These are phyloP conservation scores for Cinclus cinclus DNA, from an alignment of 2,113 vertebrate species.

Conservation along the genomic window DNA sequence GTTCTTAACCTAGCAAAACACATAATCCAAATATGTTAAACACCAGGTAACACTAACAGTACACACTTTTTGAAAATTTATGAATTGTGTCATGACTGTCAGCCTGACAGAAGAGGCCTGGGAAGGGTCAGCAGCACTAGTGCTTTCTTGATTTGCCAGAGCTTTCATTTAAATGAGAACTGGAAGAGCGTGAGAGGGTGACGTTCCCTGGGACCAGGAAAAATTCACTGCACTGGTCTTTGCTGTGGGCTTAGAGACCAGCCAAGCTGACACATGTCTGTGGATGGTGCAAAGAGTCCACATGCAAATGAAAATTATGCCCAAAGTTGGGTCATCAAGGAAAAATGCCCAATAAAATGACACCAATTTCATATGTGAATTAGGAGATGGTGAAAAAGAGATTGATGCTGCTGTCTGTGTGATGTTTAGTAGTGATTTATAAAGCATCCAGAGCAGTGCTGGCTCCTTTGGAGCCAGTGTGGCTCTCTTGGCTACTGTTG, in stretches of 20 bases:
- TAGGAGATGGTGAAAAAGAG: neutral
- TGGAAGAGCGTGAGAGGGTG: neutral
- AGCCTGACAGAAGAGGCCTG: neutral
- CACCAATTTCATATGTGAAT: neutral
- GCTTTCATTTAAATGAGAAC: neutral
- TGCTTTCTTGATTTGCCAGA: neutral
- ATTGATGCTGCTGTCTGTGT: neutral
- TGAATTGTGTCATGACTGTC: neutral
- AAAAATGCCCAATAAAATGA: neutral
- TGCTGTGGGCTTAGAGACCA: neutral
- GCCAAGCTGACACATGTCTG: neutral
- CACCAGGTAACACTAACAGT: neutral
- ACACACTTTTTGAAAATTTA: neutral
- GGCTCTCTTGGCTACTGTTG: neutral
- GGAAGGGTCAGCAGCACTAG: neutral
- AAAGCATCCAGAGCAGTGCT: neutral
- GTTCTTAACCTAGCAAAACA: neutral
- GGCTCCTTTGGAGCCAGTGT: fast-evolving
- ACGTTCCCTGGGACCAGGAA: neutral
- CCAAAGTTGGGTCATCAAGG: neutral
- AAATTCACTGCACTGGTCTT: neutral
- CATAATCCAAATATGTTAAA: neutral
- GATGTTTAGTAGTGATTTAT: neutral
- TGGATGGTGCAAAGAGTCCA: neutral
- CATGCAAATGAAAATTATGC: neutral